Conservation (phyloP, 2,797 vertebrate species). For the Neosilurus hyrtlii region DNA sequence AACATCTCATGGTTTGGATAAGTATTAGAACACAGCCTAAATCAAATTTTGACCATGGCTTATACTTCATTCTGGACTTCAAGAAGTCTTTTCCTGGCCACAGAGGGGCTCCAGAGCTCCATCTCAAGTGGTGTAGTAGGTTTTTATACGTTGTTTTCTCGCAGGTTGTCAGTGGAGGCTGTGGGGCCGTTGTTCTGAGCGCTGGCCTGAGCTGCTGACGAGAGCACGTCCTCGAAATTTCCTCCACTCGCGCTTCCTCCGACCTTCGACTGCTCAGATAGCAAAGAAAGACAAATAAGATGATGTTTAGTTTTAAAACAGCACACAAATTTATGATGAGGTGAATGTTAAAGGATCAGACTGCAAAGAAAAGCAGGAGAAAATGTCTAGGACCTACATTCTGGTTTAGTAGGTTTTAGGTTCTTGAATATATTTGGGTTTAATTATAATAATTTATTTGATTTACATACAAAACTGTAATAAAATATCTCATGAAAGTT, state of each 20-base stretch:
- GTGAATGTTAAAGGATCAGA: not conserved
- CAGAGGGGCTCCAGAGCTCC: constrained; percentile 42
- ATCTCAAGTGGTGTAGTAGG: constrained; percentile 1
- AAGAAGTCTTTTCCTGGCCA: constrained; percentile 25
- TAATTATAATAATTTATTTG: not conserved
- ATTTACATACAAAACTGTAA: not conserved
- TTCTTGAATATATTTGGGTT: not conserved
- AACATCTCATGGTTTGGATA: too few relatives aligned
- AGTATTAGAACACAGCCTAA: not conserved
- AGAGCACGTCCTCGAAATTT: constrained; percentile 95
- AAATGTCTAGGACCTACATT: too few relatives aligned
- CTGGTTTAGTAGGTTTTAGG: not conserved
- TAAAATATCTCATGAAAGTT: too few relatives aligned
- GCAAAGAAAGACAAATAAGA: constrained; percentile 2
- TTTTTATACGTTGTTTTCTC: constrained; percentile 68
- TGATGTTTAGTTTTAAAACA: constrained; percentile 1
- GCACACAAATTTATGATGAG: not conserved
- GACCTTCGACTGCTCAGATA: constrained; percentile 83
- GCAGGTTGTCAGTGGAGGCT: constrained; percentile 67
- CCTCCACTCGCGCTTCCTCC: constrained; percentile 74
- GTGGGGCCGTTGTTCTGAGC: constrained; percentile 70
- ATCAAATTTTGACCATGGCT: not conserved
- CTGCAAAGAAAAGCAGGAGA: not conserved
- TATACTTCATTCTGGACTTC: not conserved
- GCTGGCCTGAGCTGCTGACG: constrained; percentile 87